phyloP scores from a whole-genome alignment of 2,888 invertebrate species.

The Desoria tigrina region DNA sequence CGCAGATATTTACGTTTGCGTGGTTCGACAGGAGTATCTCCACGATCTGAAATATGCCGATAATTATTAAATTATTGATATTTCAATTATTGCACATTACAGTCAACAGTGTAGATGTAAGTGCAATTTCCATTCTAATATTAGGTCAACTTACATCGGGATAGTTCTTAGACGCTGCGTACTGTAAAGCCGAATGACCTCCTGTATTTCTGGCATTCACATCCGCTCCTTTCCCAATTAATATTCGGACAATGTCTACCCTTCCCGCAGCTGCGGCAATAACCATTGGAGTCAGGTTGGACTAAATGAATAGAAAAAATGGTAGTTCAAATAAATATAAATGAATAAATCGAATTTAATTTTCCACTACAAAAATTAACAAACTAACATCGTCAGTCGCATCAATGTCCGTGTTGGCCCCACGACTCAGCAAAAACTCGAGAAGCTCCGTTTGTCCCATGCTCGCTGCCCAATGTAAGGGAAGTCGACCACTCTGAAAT shows the following conservation, averaged over 20 bases:
- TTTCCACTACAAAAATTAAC: not conserved
- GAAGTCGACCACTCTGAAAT: conserved; percentile 68
- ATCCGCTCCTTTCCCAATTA: conserved; percentile 70
- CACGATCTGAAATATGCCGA: conserved; percentile 66
- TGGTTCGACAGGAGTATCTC: conserved; percentile 67
- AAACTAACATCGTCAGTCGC: conserved; percentile 68
- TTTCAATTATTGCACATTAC: no score
- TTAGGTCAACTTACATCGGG: conserved; percentile 62
- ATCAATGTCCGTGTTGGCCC: conserved; percentile 70
- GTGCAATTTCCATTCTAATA: no score
- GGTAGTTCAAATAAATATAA: not conserved
- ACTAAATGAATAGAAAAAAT: conserved; percentile 58
- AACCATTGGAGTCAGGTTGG: conserved; percentile 74
- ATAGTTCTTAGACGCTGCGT: conserved; percentile 83
- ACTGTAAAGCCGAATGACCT: conserved; percentile 79
- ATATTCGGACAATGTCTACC: conserved; percentile 66
- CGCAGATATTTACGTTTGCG: conserved; percentile 70
- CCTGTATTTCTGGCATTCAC: conserved; percentile 71
- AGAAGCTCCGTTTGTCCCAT: conserved; percentile 76
- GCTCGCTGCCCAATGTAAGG: conserved; percentile 78
- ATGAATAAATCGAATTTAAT: not conserved
- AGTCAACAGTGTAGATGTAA: no score
- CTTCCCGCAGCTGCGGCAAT: conserved; percentile 78
- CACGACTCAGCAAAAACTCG: conserved; percentile 63
- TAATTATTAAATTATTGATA: no score